Base-by-base conservation (phyloP, 2,888 invertebrate species). In the Xestoiulus laeticollis region DNA sequence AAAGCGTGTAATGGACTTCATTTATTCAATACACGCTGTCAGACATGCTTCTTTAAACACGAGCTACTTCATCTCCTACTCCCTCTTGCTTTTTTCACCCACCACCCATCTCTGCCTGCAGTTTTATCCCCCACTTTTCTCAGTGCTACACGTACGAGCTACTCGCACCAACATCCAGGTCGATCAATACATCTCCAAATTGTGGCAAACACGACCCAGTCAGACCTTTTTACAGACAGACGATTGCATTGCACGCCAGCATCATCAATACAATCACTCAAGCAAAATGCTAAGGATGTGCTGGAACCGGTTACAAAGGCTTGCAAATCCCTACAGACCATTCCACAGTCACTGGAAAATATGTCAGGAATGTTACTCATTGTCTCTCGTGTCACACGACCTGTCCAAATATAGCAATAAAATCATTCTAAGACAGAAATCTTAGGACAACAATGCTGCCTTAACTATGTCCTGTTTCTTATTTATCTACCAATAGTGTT, bases 1-100 rank as follows among this genome's bases (percentile, higher is more conserved):
- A 84, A 84, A 38, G 84, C 84, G 84, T 84, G 84, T 84, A 84
- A 84, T 84, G 84, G 84, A 84, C 84, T 84, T 84, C 84, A 84
- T 84, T 84, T 84, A 84, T 84, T 84, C 84, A 84, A 84, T 84
- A 84, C 84, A 32, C 84, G 84, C 84, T 84, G 84, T 84, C 84
- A 84, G 84, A 84, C 84, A 84, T 32, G 84, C 84, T 84, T 84
- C 84, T 84, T 84, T 84, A 84, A 84, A 84, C 84, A 84, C 84
- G 59, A 59, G 59, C 59, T 59, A 22, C 59, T 59, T 22, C 59
- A 59, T 59, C 59, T 22, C 22, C 59, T 19, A 59, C 59, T n/a
- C 19, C 19, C 19, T 59, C 59, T 38, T 6, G 3, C 38, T 38
- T 6, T 3, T 38, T 38, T 38, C 6, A 38, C 38, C 38, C 38